phyloP scores from a whole-genome alignment of 2,113 vertebrate species.

The Mus spicilegus region DNA sequence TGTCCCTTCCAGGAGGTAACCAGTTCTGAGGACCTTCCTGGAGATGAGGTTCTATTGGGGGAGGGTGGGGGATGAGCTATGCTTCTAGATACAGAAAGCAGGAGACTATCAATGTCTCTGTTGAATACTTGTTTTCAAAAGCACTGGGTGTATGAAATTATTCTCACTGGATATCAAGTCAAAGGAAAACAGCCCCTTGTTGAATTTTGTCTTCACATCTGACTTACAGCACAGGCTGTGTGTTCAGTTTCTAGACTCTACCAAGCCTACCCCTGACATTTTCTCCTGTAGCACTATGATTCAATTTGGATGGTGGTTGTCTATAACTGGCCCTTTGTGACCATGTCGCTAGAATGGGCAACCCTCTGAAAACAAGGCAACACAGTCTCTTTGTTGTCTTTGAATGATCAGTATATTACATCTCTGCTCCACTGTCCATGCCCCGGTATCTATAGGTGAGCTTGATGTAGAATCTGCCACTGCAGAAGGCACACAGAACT shows the following conservation, averaged over 20 bases:
- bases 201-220: constrained; percentile 44
- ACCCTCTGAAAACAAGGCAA: constrained; percentile 56
- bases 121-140: constrained; percentile 46
- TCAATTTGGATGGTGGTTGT: constrained; percentile 51
- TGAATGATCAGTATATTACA: constrained; percentile 42
- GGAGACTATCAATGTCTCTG: constrained; percentile 49
- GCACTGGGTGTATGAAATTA: constrained; percentile 51
- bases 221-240: constrained; percentile 44
- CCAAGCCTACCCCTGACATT: neutral
- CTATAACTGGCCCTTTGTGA: constrained; percentile 70
- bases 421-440: neutral
- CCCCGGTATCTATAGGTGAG: neutral
- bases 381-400: constrained; percentile 31
- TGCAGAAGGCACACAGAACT: constrained; percentile 20
- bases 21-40: constrained; percentile 36
- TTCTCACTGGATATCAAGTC: constrained; percentile 47
- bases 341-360: constrained; percentile 54
- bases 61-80: neutral
- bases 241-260: constrained; percentile 31
- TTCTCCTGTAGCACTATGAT: constrained; percentile 63
- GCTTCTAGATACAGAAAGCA: neutral
- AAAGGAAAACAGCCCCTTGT: constrained; percentile 62
- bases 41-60: neutral
- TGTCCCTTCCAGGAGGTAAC: neutral
- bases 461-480: constrained; percentile 15